Evolutionary conservation across 92 coral and sea anemone genomes (phyloP), one percentile per base, ranked within the genome.

Genomic region (Desmophyllum pertusum): DNA sequence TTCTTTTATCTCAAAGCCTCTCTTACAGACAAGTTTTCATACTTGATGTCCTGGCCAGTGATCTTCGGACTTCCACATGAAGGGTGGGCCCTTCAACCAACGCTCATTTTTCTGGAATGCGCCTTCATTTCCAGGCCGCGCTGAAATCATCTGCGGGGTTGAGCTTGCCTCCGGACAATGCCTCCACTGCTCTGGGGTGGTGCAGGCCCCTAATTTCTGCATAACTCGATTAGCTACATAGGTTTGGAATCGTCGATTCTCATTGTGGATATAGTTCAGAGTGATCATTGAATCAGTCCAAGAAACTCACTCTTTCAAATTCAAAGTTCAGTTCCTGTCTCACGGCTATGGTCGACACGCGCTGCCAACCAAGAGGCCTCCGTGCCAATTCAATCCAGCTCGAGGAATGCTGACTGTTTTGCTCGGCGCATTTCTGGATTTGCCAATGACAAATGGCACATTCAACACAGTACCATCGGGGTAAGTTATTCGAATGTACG

Each of bases 61-160:
- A 33, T 89, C 89, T 46, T 84, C 86, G n/a, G n/a, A 1, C 50
- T 76, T 33, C 27, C 14, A 66, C 39, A 79, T 66, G 59, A 89
- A 85, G 15, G 73, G 57, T 53, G 89, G 85, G 11, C 89, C 85
- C 2, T 23, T 53, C 70, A 78, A 4, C 89, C 86, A 89, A 31
- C 89, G 78, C n/a, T 75, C 33, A 35, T 89, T 84, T 38, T 74
- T 59, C 27, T 37, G 86, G 23, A 82, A 82, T 9, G 50, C 39
- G 1, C 39, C n/a, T n/a, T 59, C 76, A 88, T 83, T n/a, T 78
- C 74, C 1, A 88, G 81, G 19, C 91, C 88, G 30, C 91, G 68
- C 88, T 83, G 2, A 64, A 88, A 50, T 88, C 88, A 76, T 88
- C 91, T 3, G 88, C 88, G 5, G 88, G 91, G 81, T 88, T 88